Base-by-base conservation (phyloP, 2,797 vertebrate genomes). In the Prionace glauca region DNA sequence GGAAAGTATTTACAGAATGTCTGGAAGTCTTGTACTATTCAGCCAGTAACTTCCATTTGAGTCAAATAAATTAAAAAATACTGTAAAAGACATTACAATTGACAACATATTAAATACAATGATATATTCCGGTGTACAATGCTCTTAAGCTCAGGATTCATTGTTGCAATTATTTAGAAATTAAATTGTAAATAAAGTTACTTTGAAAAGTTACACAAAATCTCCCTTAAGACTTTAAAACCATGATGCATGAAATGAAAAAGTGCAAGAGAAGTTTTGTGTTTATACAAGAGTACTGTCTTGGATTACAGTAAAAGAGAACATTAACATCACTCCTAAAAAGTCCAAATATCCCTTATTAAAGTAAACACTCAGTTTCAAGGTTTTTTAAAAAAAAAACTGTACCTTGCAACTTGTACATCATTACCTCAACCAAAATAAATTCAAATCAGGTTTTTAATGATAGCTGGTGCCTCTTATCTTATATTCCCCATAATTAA, bases 1-100 rank as follows among this genome's bases (percentile, higher is more conserved):
- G 98, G 98, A 98, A 98, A 98, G 98, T 98, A 98, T 99, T 98
- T 99, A 99, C 98, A 99, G 98, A 99, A 98, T 86, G 97, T 97
- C 98, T 98, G 90, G 62, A 92, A 9, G 62, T 97, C 98, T 98
- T 99, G 97, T 99, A 99, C 98, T 99, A 98, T 98, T 97, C 97
- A 98, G 97, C 97, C 97, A 97, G 97, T 98, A 97, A 96, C 97
- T 98, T 97, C 98, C 96, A 98, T 97, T 98, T 97, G 97, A 97
- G 96, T 96, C 97, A 98, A 98, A 98, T 98, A 97, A 98, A 97
- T 97, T 98, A 98, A 96, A 90, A 92, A 92, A 92, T 95, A 77
- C 45, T 95, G 93, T 95, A 95, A 95, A 77, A 95, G 71, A 95
- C 93, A 95, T 95, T 95, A 95, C 93, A 95, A 77, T 95, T 92